Evolutionary conservation across 35 echinoderm and acorn worm genomes (phyloP).

Genomic region (Stichopus chloronotus): DNA sequence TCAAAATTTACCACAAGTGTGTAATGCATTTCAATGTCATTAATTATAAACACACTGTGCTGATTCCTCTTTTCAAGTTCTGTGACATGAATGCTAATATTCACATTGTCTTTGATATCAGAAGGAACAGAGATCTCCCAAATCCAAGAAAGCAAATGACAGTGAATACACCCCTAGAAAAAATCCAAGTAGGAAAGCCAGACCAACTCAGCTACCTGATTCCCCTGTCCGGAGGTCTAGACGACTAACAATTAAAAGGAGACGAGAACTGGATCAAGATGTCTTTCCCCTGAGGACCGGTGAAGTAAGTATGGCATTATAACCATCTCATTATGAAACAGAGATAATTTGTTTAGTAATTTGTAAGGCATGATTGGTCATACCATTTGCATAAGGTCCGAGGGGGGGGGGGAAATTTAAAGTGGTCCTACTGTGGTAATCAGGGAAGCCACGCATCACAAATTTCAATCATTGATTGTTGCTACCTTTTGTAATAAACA

Average conservation of each 20-base stretch:
- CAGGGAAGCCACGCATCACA: too few species aligned
- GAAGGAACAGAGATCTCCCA: slow-evolving; percentile 14
- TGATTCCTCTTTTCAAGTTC: too few species aligned
- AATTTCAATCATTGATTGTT: too few species aligned
- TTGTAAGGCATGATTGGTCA: not conserved
- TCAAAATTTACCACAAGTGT: too few species aligned
- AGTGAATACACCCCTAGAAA: not conserved
- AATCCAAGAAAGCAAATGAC: not conserved
- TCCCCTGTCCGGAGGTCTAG: not conserved
- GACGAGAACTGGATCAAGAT: not conserved
- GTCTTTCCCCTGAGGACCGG: slow-evolving; percentile 22
- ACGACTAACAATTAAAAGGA: slow-evolving; percentile 1
- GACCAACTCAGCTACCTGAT: slow-evolving; percentile 18
- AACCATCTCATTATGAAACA: not conserved
- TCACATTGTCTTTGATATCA: too few species aligned
- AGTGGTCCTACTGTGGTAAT: too few species aligned
- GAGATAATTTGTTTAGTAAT: not conserved
- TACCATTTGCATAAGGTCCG: too few species aligned
- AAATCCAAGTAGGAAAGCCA: slow-evolving; percentile 32
- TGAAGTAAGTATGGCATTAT: slow-evolving; percentile 8
- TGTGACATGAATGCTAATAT: too few species aligned
- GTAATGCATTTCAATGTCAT: too few species aligned
- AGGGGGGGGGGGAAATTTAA: too few species aligned
- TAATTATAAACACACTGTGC: too few species aligned
- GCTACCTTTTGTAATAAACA: too few species aligned